A percentile compares a stretch with the other conserved stretches of the same genome.
Evolutionary conservation across 2,888 invertebrate species (phyloP).

Genomic region (Hemistola chrysoprasaria): DNA sequence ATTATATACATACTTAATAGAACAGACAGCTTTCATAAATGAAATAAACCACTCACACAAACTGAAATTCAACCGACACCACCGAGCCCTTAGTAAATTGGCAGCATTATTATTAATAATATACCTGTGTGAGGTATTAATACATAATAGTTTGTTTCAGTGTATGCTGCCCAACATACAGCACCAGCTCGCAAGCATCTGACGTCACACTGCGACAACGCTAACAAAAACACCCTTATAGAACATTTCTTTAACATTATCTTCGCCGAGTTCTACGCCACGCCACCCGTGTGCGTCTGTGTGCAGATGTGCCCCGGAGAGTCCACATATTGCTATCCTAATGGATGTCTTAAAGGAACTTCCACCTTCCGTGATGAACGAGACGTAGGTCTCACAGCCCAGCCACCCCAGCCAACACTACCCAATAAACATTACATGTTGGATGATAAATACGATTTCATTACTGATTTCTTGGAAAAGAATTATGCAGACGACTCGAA

Average conservation of each 20-base stretch:
- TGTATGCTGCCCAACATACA: constrained; percentile 34
- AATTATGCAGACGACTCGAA: constrained; percentile 33
- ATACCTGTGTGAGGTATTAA: constrained; percentile 7
- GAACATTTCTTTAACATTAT: constrained; percentile 67
- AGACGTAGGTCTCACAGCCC: constrained; percentile 19
- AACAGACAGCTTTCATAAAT: too few species aligned
- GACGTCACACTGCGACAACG: constrained; percentile 39
- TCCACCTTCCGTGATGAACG: constrained; percentile 6
- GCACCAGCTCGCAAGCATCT: constrained; percentile 22
- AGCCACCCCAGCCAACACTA: too few species aligned
- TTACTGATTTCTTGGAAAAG: constrained; percentile 39
- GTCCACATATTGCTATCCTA: constrained; percentile 68
- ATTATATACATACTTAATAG: too few species aligned
- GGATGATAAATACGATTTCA: constrained; percentile 44
- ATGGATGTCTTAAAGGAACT: constrained; percentile 50
- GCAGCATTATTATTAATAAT: too few species aligned
- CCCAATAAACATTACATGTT: too few species aligned
- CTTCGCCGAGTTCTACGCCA: constrained; percentile 59
- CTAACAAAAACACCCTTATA: constrained; percentile 41
- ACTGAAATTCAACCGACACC: too few species aligned
- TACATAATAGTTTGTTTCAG: constrained; percentile 35
- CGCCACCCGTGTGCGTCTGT: constrained; percentile 61
- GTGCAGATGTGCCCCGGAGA: constrained; percentile 64
- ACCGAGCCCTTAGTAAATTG: too few species aligned
- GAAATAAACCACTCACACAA: too few species aligned